Base-by-base conservation (phyloP, 2,888 invertebrate genomes). In the Pyrgus malvae region DNA sequence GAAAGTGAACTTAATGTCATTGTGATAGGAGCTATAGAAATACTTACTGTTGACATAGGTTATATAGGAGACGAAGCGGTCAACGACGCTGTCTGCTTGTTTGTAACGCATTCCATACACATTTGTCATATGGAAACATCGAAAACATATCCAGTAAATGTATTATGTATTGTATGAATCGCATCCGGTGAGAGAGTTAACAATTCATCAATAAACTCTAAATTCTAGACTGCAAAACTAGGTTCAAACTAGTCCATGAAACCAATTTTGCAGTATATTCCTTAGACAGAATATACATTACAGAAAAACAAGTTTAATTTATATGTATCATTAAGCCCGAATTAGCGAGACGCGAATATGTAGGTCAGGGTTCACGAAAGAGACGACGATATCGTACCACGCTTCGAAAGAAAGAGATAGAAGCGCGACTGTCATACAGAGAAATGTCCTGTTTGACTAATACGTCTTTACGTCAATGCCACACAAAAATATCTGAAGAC, bases 41-140 rank as follows among this genome's bases (percentile, higher is more conserved):
- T 25, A 9, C 25, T 17, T 17, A 17, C 16, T 11, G 35, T 35
- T 46, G 31, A 33, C 46, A 49, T 58, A 61, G 61, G 59, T 58
- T 64, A 56, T 45, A 42, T 19, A 59, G 48, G 35, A 60, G 58
- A 55, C 55, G 16, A 48, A 53, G 42, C 54, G 73, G 74, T 76
- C 74, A 70, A 59, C 67, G 70, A 72, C 69, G 69, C 59, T 61
- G 50, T 11, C 42, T 16, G 58, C 57, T 62, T 63, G 61, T 63
- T 69, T 62, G 67, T 65, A 62, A 61, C 57, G 64, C 72, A 75
- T 75, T 64, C 73, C 73, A 63, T 41, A 41, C 54, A 53, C 61
- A 63, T 75, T 73, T 61, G 72, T 74, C 74, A 75, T 67, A 58
- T 63, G 33, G 41, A 55, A 41, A 35, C 35, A 25, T 9, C 2